Evolutionary conservation across 2,797 vertebrate species (phyloP).

Genomic region (Masticophis lateralis): DNA sequence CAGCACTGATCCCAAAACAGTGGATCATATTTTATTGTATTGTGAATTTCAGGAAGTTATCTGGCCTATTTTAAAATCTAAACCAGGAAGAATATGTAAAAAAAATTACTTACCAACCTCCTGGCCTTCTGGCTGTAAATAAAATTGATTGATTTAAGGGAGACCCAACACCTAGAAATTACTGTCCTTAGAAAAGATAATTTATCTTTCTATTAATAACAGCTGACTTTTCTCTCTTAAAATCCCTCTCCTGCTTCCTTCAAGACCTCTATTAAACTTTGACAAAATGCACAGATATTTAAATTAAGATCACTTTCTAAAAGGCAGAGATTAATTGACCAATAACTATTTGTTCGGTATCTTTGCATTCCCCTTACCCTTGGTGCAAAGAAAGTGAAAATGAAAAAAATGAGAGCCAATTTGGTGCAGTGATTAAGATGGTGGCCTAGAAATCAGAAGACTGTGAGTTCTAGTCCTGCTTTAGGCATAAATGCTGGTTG

Average conservation of each 20-base stretch:
- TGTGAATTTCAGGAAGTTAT: neutral
- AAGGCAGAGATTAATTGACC: neutral
- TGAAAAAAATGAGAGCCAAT: neutral
- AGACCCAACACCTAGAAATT: neutral
- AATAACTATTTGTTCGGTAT: neutral
- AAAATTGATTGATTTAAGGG: neutral
- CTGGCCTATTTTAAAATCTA: neutral
- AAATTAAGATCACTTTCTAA: neutral
- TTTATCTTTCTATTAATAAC: neutral
- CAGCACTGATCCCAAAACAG: neutral
- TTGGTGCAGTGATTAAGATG: neutral
- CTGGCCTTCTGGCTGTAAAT: neutral
- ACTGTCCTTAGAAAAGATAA: neutral
- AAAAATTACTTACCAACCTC: neutral
- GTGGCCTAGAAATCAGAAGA: neutral
- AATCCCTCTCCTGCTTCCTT: neutral
- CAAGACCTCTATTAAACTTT: neutral
- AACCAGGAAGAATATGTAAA: neutral
- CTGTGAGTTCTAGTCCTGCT: neutral
- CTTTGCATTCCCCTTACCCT: too few species aligned
- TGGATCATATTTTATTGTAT: neutral
- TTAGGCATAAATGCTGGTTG: neutral
- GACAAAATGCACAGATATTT: neutral
- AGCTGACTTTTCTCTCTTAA: too few species aligned
- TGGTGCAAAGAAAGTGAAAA: neutral